phyloP scores from a whole-genome alignment of 2,113 vertebrate species.

The Polyodon spathula region DNA sequence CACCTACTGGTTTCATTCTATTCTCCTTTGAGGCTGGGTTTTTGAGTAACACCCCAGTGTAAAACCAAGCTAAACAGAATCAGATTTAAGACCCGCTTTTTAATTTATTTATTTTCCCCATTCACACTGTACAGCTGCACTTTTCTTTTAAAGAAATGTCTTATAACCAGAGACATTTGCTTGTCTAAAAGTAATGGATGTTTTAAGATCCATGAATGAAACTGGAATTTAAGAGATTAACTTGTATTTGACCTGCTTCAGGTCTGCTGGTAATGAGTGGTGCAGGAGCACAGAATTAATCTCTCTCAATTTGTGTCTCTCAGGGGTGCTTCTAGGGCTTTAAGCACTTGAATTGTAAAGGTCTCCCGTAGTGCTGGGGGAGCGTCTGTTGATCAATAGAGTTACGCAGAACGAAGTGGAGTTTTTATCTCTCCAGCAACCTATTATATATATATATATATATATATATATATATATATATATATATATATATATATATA shows the following conservation, averaged over 20 bases:
- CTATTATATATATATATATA: too few relatives aligned
- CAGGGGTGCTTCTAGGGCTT: conserved; percentile 65
- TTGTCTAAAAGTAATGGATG: conserved; percentile 40
- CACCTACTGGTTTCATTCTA: too few relatives aligned
- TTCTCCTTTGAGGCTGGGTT: too few relatives aligned
- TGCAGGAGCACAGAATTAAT: conserved; percentile 71
- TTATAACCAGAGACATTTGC: conserved; percentile 35
- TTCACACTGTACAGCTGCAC: not conserved
- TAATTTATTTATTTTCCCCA: not conserved
- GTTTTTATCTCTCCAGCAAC: conserved; percentile 8
- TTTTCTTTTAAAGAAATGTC: not conserved
- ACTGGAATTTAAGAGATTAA: conserved; percentile 75
- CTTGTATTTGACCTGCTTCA: conserved; percentile 71
- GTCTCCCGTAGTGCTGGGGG: conserved; percentile 50
- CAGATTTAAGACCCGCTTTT: not conserved
- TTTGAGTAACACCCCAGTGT: not conserved
- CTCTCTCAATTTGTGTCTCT: conserved; percentile 73
- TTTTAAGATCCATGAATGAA: conserved; percentile 53
- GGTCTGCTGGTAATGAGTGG: conserved; percentile 68
- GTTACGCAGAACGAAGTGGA: conserved; percentile 38
- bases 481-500: too few relatives aligned
- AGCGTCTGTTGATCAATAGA: conserved; percentile 39
- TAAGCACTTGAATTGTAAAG: conserved; percentile 67
- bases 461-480: too few relatives aligned
- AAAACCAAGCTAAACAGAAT: not conserved